Conservation (phyloP, 2,888 invertebrate species). For the Drosophila robusta region DNA sequence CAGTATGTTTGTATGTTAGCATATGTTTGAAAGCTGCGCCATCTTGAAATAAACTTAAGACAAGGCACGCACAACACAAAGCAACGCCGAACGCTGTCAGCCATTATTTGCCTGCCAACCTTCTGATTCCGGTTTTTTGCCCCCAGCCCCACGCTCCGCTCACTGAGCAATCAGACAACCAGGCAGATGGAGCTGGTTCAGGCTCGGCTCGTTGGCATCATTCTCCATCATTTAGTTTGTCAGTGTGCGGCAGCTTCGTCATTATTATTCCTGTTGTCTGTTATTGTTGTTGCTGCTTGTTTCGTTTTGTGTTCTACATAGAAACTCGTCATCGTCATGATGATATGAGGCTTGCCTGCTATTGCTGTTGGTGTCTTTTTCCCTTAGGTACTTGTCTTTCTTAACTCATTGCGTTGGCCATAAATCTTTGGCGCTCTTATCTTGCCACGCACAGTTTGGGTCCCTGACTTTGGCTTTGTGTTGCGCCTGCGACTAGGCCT, state of each 20-base stretch:
- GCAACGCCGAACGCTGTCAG: constrained; percentile 52
- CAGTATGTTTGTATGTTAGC: constrained; percentile 9
- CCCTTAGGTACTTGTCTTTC: constrained; percentile 82
- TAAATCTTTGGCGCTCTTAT: constrained; percentile 83
- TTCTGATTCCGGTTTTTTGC: constrained; percentile 16
- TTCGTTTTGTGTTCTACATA: constrained; percentile 57
- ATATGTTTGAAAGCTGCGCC: constrained; percentile 60
- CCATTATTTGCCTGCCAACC: constrained; percentile 66
- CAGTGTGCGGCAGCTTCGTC: constrained; percentile 81
- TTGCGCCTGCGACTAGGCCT: constrained; percentile 26
- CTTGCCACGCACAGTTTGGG: constrained; percentile 62
- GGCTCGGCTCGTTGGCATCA: constrained; percentile 57
- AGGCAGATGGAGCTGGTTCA: constrained; percentile 29
- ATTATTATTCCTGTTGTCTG: constrained; percentile 70
- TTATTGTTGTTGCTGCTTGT: constrained; percentile 44
- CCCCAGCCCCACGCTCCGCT: background rate
- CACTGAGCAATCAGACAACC: constrained; percentile 55
- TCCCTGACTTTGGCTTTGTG: constrained; percentile 12
- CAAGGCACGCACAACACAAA: constrained; percentile 50
- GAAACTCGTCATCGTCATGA: constrained; percentile 69
- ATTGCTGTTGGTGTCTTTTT: constrained; percentile 53
- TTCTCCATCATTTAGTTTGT: constrained; percentile 82
- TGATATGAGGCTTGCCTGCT: constrained; percentile 26
- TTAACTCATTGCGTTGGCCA: constrained; percentile 84
- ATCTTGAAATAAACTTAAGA: constrained; percentile 73